phyloP scores from a whole-genome alignment of 2,888 invertebrate species.

The Lucinisca nassula region DNA sequence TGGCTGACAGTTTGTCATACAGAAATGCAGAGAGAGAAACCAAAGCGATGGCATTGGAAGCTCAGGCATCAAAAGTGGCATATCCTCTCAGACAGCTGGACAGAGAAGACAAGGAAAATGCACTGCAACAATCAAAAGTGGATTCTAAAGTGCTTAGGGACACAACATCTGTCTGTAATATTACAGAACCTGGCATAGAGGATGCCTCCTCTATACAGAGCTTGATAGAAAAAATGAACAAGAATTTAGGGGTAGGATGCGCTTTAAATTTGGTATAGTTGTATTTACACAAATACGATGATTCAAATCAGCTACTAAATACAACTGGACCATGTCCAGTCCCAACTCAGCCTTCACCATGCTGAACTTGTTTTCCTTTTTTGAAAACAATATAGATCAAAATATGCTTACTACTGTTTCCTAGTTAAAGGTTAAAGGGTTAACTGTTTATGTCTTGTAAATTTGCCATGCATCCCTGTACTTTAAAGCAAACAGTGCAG shows the following conservation, averaged over 20 bases:
- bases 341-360: too few species aligned
- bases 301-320: too few species aligned
- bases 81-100: constrained; percentile 22
- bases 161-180: background rate
- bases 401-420: too few species aligned
- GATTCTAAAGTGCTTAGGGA: background rate
- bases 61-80: background rate
- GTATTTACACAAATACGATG: too few species aligned
- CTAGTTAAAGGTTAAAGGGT: too few species aligned
- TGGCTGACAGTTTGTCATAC: constrained; percentile 79
- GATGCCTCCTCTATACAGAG: constrained; percentile 71
- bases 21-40: constrained; percentile 67
- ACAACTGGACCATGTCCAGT: too few species aligned
- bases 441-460: too few species aligned
- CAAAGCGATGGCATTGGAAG: background rate
- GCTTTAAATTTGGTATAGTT: too few species aligned
- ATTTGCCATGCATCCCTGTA: too few species aligned
- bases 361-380: too few species aligned
- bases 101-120: constrained; percentile 72
- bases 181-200: constrained; percentile 44
- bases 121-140: constrained; percentile 11
- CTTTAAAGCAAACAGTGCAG: too few species aligned
- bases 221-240: constrained; percentile 84
- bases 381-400: too few species aligned
- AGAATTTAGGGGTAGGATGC: constrained; percentile 82